Base-by-base conservation (phyloP, 1,140 invertebrate genomes). In the Lamellibrachia luymesi region DNA sequence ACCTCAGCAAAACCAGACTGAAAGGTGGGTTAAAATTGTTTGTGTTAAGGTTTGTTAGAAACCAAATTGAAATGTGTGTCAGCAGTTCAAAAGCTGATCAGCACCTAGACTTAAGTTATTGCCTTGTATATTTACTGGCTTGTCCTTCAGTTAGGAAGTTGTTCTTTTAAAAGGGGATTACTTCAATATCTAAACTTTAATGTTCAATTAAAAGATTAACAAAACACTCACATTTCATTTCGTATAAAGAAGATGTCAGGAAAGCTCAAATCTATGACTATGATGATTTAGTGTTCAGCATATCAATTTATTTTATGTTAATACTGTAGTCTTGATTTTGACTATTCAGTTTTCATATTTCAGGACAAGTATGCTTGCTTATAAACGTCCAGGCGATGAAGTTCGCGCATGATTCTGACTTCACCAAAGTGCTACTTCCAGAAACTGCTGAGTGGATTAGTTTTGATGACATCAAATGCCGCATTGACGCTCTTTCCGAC, bases 391-490 rank as follows among this genome's bases (percentile, higher is more conserved):
- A 80, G 13, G 64, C 64, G 64, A 80, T 80, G 64, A 80, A 80
- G 1, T 80, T 80, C 17, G 64, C 5, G 64, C 64, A 6, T 80
- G 64, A 80, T 80, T 80, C 64, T 80, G 8, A 80, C 13, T 10
- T 22, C 64, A 17, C 64, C 64, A 80, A 80, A 50, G 91, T 4
- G 25, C 2, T n/a, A 91, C 49, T 8, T 51, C n/a, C 91, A 50
- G 91, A 50, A 10, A 50, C 5, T 91, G 49, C 17, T 50, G 91
- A 91, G 91, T 91, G 91, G 91, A 51, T 91, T 51, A 91, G 91
- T 51, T 51, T 91, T 91, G 91, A 91, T 27, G 91, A 91, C 91
- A 91, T 91, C 91, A 13, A 10, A 25, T 51, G 49, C n/a, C 91
- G 91, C 91, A 91, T 91, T 22, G 49, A 50, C 13, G 8, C 49